Base-by-base conservation (phyloP, 2,888 invertebrate species). In the Melanchra persicariae region DNA sequence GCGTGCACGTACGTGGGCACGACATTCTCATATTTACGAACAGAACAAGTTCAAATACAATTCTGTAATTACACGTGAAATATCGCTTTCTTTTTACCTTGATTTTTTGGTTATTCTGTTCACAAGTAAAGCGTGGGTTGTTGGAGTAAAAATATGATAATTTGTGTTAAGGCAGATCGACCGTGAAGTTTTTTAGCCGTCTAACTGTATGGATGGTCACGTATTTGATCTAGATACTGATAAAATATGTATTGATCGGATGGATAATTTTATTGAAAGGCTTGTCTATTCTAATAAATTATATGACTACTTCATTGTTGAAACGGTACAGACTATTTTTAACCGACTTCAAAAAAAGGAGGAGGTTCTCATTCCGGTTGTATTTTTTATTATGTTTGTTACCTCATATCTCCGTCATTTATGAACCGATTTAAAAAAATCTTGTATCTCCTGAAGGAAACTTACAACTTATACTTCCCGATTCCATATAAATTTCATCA, bases 21-120 rank as follows among this genome's bases (percentile, higher is more conserved):
- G 66, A 65, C 58, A 64, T 51, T 71, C 40, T 67, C 52, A 72
- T 82, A 54, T 81, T 82, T 71, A 77, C 43, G 26, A 54, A 80
- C 19, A 64, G 57, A 65, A 45, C 26, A 22, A 54, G 26, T 49
- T 65, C 62, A 66, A 81, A 67, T 60, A 61, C 1, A 52, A 52
- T 64, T 67, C 54, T 34, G 54, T 67, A 74, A 65, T 73, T 55
- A 73, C 10, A 30, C 24, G 34, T 52, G 24, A 51, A 49, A 54
- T 58, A 62, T 40, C 1, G n/a, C n/a, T 77, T 51, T 17, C 26
- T 52, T 72, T 60, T 60, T 10, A 7, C 19, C 54, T 30, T 10
- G 15, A 17, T 60, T 45, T 67, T 51, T 62, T 52, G 8, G 5
- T 12, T 59, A 26, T 60, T 79, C 24, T 51, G 19, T 40, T 73